These are phyloP conservation scores for Ceraclea dissimilis DNA, from an alignment of 2,888 invertebrate genomes.

Conservation along the genomic window DNA sequence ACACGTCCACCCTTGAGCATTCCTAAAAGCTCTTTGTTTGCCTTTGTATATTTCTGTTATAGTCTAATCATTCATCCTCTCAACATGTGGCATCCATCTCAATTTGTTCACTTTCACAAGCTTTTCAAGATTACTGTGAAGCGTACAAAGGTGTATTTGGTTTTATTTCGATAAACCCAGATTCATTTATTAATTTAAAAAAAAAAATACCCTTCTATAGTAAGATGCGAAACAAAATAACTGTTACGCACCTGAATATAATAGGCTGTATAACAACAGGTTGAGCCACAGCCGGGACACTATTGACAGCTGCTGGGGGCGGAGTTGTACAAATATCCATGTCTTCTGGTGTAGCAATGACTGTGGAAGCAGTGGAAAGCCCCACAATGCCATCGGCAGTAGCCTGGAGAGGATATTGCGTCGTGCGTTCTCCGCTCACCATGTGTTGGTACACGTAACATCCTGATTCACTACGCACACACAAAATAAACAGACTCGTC, in stretches of 20 bases:
- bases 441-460: constrained; percentile 55
- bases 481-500: background rate
- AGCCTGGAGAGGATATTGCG: constrained; percentile 46
- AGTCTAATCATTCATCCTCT: no score
- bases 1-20: no score
- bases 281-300: background rate
- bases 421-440: constrained; percentile 50
- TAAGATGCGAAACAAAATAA: background rate
- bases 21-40: no score
- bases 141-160: no score
- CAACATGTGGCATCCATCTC: no score
- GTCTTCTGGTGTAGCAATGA: constrained; percentile 28
- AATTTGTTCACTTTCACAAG: no score
- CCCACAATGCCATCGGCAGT: background rate
- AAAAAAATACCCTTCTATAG: no score
- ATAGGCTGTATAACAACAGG: background rate
- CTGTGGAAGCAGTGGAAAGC: background rate
- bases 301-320: constrained; percentile 32
- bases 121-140: no score
- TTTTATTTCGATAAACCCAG: no score
- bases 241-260: background rate
- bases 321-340: constrained; percentile 50
- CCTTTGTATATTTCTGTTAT: no score
- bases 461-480: constrained; percentile 44
- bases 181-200: no score